These are phyloP conservation scores for Tychaedon coryphoeus DNA, from an alignment of 2,113 vertebrate species.

Conservation along the genomic window DNA sequence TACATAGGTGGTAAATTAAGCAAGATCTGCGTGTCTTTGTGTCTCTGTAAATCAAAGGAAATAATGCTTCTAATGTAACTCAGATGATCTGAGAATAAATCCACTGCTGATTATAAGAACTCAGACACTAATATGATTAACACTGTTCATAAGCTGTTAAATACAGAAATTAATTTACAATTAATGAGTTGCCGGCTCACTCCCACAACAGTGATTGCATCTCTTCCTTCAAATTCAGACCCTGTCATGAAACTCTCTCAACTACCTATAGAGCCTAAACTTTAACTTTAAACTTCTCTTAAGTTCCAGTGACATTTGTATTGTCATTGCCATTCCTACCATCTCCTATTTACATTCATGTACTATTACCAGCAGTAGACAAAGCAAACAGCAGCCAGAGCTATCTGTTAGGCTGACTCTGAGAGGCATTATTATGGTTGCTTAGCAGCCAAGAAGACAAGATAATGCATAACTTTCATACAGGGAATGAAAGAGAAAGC, in stretches of 20 bases:
- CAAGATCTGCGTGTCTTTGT: background rate
- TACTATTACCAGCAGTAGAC: background rate
- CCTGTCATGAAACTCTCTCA: background rate
- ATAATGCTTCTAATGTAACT: background rate
- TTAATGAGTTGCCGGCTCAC: background rate
- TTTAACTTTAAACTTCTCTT: background rate
- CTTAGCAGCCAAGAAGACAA: slow-evolving; percentile 1
- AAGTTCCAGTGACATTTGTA: background rate
- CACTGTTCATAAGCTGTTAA: background rate
- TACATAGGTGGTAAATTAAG: background rate
- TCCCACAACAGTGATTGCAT: background rate
- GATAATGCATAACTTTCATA: background rate
- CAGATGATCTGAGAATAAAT: slow-evolving; percentile 11
- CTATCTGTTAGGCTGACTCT: background rate
- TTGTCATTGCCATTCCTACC: background rate
- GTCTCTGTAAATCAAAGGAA: background rate
- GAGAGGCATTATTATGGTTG: background rate
- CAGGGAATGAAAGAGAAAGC: background rate
- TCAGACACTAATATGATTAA: background rate
- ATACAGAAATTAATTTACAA: background rate
- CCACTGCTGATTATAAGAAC: background rate
- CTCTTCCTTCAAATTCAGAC: background rate
- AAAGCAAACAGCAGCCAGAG: background rate
- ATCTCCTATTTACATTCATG: background rate
- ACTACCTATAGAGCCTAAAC: background rate